Evolutionary conservation across 1,140 invertebrate genomes (phyloP).

Genomic region (Drosophila cardini): DNA sequence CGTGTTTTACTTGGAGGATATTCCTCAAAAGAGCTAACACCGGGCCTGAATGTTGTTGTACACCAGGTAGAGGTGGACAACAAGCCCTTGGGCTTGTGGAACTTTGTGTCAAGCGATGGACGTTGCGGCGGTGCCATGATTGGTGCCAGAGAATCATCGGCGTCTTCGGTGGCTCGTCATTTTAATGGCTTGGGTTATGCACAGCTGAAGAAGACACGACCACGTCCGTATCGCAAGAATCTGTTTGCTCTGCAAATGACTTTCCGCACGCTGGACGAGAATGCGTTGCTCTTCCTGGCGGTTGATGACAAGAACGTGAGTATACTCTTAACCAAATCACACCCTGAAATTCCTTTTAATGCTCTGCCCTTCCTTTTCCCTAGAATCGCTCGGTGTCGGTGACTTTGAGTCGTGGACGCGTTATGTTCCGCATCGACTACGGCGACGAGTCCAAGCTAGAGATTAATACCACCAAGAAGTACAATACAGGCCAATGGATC

Average conservation of each 20-base stretch:
- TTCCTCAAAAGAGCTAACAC: conserved; percentile 83
- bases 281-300: conserved; percentile 94
- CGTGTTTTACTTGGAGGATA: conserved; percentile 87
- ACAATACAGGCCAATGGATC: conserved; percentile 93
- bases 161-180: conserved; percentile 80
- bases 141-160: conserved; percentile 71
- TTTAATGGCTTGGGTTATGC: conserved; percentile 93
- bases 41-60: conserved; percentile 90
- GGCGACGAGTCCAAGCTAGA: conserved; percentile 87
- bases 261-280: conserved; percentile 94
- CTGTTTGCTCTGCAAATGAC: conserved; percentile 91
- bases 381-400: conserved; percentile 92
- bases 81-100: conserved; percentile 93
- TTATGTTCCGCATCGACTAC: conserved; percentile 91
- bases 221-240: conserved; percentile 88
- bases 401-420: conserved; percentile 89
- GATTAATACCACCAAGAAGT: conserved; percentile 89
- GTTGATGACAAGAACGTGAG: conserved; percentile 89
- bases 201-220: conserved; percentile 87
- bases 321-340: neutral
- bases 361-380: neutral
- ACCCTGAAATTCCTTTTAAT: neutral
- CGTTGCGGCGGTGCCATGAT: conserved; percentile 87
- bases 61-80: conserved; percentile 92
- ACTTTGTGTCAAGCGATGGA: conserved; percentile 89